Evolutionary conservation across 2,888 invertebrate genomes (phyloP), one percentile per base, ranked within the genome.

Genomic region (Troides helena): DNA sequence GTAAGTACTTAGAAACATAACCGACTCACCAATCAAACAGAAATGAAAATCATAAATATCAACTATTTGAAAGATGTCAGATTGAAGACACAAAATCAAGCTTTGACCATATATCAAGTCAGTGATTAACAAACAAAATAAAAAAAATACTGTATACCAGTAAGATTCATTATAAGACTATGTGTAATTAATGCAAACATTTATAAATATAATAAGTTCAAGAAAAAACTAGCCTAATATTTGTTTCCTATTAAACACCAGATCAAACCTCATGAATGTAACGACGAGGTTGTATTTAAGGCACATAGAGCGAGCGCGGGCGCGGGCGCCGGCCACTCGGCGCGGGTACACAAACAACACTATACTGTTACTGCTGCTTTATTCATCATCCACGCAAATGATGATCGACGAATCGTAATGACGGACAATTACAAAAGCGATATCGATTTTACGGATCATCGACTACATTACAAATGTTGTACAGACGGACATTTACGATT

Each of bases 371-470:
- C 46, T 43, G 12, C 10, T 39, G 21, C 30, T 65, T 58, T n/a
- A 57, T 57, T 50, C 57, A 61, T 60, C 50, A 58, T 21, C 71
- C n/a, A 43, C 62, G 43, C 23, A 71, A 76, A 75, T 71, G 70
- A 46, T 61, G 72, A 73, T 73, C 50, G 73, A 58, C 59, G 58
- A 43, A 72, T 71, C 74, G 77, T 62, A 74, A 74, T 74, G 74
- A 76, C 72, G 72, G 74, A 73, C 76, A 74, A 77, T 79, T 79
- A 81, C 81, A 80, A 77, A 73, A 75, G 74, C 76, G 70, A 75
- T 80, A 84, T 81, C 80, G 78, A 84, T 85, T 84, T 80, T 73
- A 83, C 78, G 82, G 78, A 76, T 76, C 75, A 71, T 36, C 58
- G 50, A 62, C 23, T 68, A 18, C 4, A 62, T 50, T 25, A 67